Conservation (phyloP, 2,797 vertebrate genomes). For the Chaenodraco wilsoni region DNA sequence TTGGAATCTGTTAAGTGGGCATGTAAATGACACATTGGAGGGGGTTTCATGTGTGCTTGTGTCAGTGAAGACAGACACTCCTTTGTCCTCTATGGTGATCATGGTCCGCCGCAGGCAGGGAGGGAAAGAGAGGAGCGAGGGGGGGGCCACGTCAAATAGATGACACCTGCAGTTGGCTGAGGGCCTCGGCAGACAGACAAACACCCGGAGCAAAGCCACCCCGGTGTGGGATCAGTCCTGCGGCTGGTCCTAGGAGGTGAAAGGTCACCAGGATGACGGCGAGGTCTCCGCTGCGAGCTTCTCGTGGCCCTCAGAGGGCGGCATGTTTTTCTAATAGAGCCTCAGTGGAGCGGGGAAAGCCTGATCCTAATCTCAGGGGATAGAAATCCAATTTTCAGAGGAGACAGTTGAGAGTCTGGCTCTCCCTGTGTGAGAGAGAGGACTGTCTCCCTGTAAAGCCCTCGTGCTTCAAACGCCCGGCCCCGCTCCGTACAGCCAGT, state of each 20-base stretch:
- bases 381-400: slow-evolving; percentile 87
- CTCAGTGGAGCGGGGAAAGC: slow-evolving; percentile 70
- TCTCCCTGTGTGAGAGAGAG: slow-evolving; percentile 68
- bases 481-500: slow-evolving; percentile 40
- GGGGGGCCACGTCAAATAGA: slow-evolving; percentile 57
- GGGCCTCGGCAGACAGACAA: slow-evolving; percentile 53
- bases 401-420: slow-evolving; percentile 82
- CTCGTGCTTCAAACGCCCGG: slow-evolving; percentile 65
- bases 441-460: slow-evolving; percentile 75
- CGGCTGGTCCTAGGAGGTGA: slow-evolving; percentile 69
- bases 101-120: slow-evolving; percentile 47
- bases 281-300: slow-evolving; percentile 55
- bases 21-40: slow-evolving; percentile 47
- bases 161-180: slow-evolving; percentile 73
- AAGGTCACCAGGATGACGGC: slow-evolving; percentile 69
- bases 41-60: slow-evolving; percentile 44
- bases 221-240: slow-evolving; percentile 66
- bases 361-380: slow-evolving; percentile 85
- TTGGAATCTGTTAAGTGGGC: slow-evolving; percentile 35
- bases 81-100: slow-evolving; percentile 65
- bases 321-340: slow-evolving; percentile 83
- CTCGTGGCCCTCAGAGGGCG: slow-evolving; percentile 60
- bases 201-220: slow-evolving; percentile 64
- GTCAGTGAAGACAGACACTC: slow-evolving; percentile 60
- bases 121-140: not conserved